Evolutionary conservation across 2,113 vertebrate species (phyloP).

Genomic region (Tichodroma muraria): DNA sequence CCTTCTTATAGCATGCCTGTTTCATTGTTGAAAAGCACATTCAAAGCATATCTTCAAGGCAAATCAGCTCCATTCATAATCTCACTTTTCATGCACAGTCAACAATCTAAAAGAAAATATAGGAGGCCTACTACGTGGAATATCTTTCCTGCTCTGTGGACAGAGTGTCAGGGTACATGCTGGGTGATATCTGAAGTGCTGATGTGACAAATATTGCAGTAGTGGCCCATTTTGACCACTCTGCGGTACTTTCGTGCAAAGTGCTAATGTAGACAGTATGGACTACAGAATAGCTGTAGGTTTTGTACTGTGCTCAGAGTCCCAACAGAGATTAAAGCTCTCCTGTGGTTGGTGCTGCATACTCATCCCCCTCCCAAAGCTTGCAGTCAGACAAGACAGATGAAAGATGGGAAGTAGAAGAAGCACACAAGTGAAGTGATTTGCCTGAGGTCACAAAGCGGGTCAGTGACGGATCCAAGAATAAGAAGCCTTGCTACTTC

Average conservation of each 20-base stretch:
- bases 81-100: not conserved
- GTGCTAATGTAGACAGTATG: not conserved
- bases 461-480: slow-evolving; percentile 38
- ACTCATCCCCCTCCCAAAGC: slow-evolving; percentile 30
- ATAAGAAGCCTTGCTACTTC: slow-evolving; percentile 50
- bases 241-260: not conserved
- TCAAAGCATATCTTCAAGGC: not conserved
- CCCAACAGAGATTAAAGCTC: slow-evolving; percentile 56
- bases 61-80: not conserved
- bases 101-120: not conserved
- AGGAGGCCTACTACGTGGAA: not conserved
- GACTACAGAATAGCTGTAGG: slow-evolving; percentile 7
- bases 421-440: slow-evolving; percentile 16
- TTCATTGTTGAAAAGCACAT: not conserved
- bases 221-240: slow-evolving; percentile 8
- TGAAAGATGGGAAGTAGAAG: slow-evolving; percentile 3
- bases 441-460: slow-evolving; percentile 46
- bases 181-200: not conserved
- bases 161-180: not conserved
- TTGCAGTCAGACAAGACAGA: slow-evolving; percentile 28
- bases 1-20: not conserved
- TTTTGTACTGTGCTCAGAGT: slow-evolving; percentile 24
- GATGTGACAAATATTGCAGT: not conserved
- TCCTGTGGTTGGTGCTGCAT: slow-evolving; percentile 27
- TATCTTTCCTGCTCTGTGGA: not conserved